Percentiles rank a stretch among this genome's conserved stretches.
These are phyloP conservation scores for Mactra quadrangularis DNA, from an alignment of 1,140 invertebrate species.

Conservation along the genomic window DNA sequence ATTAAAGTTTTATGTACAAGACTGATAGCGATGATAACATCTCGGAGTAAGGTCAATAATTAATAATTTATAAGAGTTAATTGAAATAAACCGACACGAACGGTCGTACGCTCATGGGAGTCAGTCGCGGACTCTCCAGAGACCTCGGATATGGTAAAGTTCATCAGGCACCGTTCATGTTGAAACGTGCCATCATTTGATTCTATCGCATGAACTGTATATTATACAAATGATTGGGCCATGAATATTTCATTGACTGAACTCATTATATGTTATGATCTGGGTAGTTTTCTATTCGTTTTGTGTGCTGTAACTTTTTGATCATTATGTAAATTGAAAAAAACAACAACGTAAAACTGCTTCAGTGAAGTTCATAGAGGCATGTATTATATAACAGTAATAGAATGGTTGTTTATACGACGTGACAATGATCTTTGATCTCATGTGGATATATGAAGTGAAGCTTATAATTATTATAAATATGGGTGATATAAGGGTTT, in stretches of 20 bases:
- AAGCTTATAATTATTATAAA: too few relatives aligned
- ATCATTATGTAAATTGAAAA: too few relatives aligned
- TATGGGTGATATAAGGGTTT: too few relatives aligned
- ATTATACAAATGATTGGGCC: neutral
- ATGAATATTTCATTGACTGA: slow-evolving; percentile 26
- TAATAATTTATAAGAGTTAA: slow-evolving; percentile 55
- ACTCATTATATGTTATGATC: too few relatives aligned
- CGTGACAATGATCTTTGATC: too few relatives aligned
- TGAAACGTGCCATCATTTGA: slow-evolving; percentile 17
- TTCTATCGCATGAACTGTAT: neutral
- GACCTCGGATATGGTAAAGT: slow-evolving; percentile 1
- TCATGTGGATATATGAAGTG: too few relatives aligned
- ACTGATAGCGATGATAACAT: slow-evolving; percentile 9
- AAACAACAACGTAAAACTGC: too few relatives aligned
- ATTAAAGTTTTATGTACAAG: slow-evolving; percentile 37
- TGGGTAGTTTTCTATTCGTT: too few relatives aligned
- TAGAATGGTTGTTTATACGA: too few relatives aligned
- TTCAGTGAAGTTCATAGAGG: too few relatives aligned
- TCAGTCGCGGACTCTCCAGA: slow-evolving; percentile 1
- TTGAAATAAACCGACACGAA: slow-evolving; percentile 57
- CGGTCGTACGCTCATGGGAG: neutral
- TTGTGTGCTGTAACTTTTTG: too few relatives aligned
- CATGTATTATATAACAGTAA: too few relatives aligned
- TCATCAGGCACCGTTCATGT: slow-evolving; percentile 28
- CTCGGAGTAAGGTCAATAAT: slow-evolving; percentile 53